Base-by-base conservation (phyloP, 2,888 invertebrate genomes). In the Galerucella pusilla region DNA sequence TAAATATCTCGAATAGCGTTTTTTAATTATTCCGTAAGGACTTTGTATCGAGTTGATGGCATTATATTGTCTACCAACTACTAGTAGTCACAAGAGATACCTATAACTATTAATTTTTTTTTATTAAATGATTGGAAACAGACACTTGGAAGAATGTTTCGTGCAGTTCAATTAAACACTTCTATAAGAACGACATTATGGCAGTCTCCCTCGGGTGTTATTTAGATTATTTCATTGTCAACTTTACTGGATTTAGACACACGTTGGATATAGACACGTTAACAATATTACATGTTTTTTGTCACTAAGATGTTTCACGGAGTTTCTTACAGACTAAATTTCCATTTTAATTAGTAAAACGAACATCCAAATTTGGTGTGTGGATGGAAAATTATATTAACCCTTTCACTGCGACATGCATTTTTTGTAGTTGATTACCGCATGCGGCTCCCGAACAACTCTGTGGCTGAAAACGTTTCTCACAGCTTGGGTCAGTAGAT, bases 11-110 rank as follows among this genome's bases (percentile, higher is more conserved):
- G 45, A 20, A 64, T 52, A 35, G 72, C 72, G 72, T 75, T 75
- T 75, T 69, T 63, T 73, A 73, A 73, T 73, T 63, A 57, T 11
- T 68, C 73, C 63, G 25, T 45, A 10, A 68, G 68, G 73, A 73
- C 63, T 57, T 57, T 11, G 63, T 68, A 61, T 52, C 54, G 57
- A 70, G 57, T 69, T 70, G 20, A 74, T 70, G 69, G 42, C 74
- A 74, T 74, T 70, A 74, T 66, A 65, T 65, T 46, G 61, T 61
- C 61, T 20, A 60, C 25, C 28, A 61, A 61, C 61, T 61, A 61
- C 64, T 45, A 65, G 35, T 42, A 42, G 20, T 45, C 64, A 16
- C 64, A 65, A 42, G 64, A 65, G 64, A 65, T 42, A 46, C 64
- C 46, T 20, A 65, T 65, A 46, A 65, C 42, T 61, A 61, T 65